Evolutionary conservation across 2,888 invertebrate species (phyloP).

Genomic region (Teinopalpus imperialis): DNA sequence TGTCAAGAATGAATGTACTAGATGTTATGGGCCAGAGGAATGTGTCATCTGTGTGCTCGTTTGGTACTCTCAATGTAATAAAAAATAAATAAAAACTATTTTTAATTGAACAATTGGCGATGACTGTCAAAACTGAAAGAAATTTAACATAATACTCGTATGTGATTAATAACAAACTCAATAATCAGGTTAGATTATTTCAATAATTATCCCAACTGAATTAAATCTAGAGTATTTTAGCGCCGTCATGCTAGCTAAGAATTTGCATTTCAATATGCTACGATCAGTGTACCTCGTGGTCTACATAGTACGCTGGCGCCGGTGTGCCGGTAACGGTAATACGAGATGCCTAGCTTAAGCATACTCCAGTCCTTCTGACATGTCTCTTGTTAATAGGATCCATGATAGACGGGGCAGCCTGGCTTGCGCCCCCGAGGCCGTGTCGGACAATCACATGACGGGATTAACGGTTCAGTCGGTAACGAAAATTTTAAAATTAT

Average conservation of each 20-base stretch:
- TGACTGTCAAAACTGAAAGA: too few relatives aligned
- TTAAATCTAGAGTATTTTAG: slow-evolving; percentile 8
- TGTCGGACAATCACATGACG: slow-evolving; percentile 26
- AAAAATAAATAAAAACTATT: too few relatives aligned
- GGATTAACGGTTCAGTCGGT: slow-evolving; percentile 7
- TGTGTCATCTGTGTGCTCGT: too few relatives aligned
- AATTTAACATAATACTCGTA: too few relatives aligned
- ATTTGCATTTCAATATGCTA: slow-evolving; percentile 32
- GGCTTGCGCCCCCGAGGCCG: slow-evolving; percentile 28
- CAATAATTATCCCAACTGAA: too few relatives aligned
- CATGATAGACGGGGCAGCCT: slow-evolving; percentile 28
- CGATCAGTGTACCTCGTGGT: slow-evolving; percentile 31
- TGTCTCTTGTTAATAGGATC: slow-evolving; percentile 41
- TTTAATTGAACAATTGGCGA: too few relatives aligned
- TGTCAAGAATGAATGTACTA: too few relatives aligned
- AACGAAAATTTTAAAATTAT: not conserved
- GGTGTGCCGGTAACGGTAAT: slow-evolving; percentile 72
- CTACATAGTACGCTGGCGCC: slow-evolving; percentile 55
- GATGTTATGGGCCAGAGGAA: too few relatives aligned
- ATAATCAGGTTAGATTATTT: too few relatives aligned
- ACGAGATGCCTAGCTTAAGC: slow-evolving; percentile 69
- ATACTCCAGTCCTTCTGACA: slow-evolving; percentile 49
- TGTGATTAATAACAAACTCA: too few relatives aligned
- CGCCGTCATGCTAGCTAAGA: slow-evolving; percentile 24
- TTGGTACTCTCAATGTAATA: too few relatives aligned